Conservation (phyloP, 2,888 invertebrate species). For the Drosophila macrospina region DNA sequence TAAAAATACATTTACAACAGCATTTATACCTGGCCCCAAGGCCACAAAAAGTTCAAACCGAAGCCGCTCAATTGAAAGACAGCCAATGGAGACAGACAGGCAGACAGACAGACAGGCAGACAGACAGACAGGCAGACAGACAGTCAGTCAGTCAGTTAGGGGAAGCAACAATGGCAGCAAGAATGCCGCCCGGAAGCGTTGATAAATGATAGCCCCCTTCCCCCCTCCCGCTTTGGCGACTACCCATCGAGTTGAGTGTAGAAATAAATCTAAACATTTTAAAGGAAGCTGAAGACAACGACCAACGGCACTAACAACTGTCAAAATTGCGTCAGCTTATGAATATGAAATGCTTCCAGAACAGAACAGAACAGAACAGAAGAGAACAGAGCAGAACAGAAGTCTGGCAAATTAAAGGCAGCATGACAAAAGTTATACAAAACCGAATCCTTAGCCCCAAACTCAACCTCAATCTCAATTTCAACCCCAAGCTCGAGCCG, state of each 20-base stretch:
- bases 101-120: constrained; percentile 38
- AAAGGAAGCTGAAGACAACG: constrained; percentile 36
- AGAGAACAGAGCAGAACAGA: too few relatives aligned
- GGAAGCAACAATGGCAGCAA: constrained; percentile 37
- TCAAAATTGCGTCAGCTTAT: constrained; percentile 79
- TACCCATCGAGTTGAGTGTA: constrained; percentile 48
- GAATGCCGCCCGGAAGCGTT: constrained; percentile 69
- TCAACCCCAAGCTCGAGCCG: neutral
- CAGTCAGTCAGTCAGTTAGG: constrained; percentile 46
- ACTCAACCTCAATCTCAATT: too few relatives aligned
- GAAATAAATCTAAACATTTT: constrained; percentile 77
- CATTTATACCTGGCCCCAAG: constrained; percentile 74
- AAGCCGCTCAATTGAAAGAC: constrained; percentile 18
- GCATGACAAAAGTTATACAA: constrained; percentile 61
- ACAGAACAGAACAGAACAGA: too few relatives aligned
- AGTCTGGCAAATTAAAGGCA: constrained; percentile 52
- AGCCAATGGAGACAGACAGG: constrained; percentile 14
- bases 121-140: too few relatives aligned
- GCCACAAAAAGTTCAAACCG: constrained; percentile 37
- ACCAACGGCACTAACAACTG: constrained; percentile 71
- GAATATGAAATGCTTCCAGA: constrained; percentile 67
- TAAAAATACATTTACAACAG: constrained; percentile 80
- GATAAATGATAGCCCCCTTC: constrained; percentile 71
- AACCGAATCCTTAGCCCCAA: constrained; percentile 35
- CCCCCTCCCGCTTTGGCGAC: neutral